Conservation (phyloP, 2,797 vertebrate species). For the Gymnoscopelus braueri region DNA sequence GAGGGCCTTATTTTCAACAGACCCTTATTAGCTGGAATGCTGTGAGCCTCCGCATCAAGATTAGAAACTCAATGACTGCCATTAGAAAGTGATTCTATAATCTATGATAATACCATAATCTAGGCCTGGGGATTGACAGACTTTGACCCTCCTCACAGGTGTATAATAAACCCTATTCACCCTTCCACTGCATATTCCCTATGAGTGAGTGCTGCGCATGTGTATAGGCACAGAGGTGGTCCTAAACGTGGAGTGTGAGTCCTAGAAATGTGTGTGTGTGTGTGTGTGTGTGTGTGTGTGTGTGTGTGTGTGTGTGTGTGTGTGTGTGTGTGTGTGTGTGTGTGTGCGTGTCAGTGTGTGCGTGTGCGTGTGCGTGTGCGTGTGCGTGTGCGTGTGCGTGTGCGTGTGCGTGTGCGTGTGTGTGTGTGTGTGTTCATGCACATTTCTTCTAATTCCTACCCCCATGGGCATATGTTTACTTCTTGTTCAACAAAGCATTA, state of each 20-base stretch:
- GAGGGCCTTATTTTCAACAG: constrained; percentile 70
- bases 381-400: neutral
- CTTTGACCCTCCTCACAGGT: constrained; percentile 93
- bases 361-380: too few relatives aligned
- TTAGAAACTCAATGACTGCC: constrained; percentile 90
- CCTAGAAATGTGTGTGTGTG: too few relatives aligned
- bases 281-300: constrained; percentile 10
- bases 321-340: neutral
- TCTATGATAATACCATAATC: constrained; percentile 95
- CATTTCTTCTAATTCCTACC: constrained; percentile 82
- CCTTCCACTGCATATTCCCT: constrained; percentile 80
- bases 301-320: neutral
- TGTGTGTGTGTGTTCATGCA: constrained; percentile 6
- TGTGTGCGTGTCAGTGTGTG: too few relatives aligned
- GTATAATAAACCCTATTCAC: constrained; percentile 92
- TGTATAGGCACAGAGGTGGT: neutral
- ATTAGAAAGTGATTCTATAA: constrained; percentile 96
- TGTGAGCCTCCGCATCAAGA: constrained; percentile 74
- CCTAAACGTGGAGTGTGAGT: too few relatives aligned
- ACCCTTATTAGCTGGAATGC: constrained; percentile 55
- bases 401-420: constrained; percentile 31
- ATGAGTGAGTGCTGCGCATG: constrained; percentile 44
- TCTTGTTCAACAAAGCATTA: constrained; percentile 89
- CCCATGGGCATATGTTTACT: constrained; percentile 87
- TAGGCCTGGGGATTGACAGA: constrained; percentile 90